Conservation (phyloP, 2,888 invertebrate genomes). For the Eremobia ochroleuca region DNA sequence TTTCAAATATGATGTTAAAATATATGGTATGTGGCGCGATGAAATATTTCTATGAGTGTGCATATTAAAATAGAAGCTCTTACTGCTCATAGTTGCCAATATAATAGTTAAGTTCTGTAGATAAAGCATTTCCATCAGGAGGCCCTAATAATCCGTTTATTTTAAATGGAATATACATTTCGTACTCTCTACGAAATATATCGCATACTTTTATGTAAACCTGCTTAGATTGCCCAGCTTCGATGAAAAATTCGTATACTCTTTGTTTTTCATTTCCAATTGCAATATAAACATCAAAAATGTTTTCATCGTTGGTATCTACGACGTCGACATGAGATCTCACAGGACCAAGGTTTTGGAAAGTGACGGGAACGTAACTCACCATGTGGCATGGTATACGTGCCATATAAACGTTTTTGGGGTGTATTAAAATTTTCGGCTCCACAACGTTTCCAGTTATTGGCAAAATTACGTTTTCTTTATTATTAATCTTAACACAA, state of each 20-base stretch:
- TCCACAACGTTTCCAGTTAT: slow-evolving; percentile 88
- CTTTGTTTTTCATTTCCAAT: slow-evolving; percentile 83
- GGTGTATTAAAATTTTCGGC: slow-evolving; percentile 88
- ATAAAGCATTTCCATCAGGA: slow-evolving; percentile 76
- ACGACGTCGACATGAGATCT: slow-evolving; percentile 79
- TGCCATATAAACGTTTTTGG: slow-evolving; percentile 87
- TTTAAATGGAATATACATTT: slow-evolving; percentile 91
- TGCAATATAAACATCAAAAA: slow-evolving; percentile 81
- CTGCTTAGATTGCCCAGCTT: slow-evolving; percentile 82
- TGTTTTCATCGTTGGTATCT: slow-evolving; percentile 82
- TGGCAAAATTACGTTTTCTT: slow-evolving; percentile 83
- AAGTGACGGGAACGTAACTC: slow-evolving; percentile 82
- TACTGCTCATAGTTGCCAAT: slow-evolving; percentile 81
- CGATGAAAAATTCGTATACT: slow-evolving; percentile 78
- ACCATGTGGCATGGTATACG: slow-evolving; percentile 86
- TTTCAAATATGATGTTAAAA: slow-evolving; percentile 2
- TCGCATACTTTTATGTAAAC: slow-evolving; percentile 84
- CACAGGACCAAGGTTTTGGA: slow-evolving; percentile 81
- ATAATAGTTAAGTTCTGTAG: slow-evolving; percentile 83
- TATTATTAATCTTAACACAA: slow-evolving; percentile 85
- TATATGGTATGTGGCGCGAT: neutral
- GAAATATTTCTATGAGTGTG: neutral
- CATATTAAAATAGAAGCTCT: slow-evolving; percentile 23
- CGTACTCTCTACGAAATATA: slow-evolving; percentile 87
- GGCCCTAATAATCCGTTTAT: slow-evolving; percentile 92